Conservation (phyloP, 2,113 vertebrate genomes). For the Tapirus terrestris region DNA sequence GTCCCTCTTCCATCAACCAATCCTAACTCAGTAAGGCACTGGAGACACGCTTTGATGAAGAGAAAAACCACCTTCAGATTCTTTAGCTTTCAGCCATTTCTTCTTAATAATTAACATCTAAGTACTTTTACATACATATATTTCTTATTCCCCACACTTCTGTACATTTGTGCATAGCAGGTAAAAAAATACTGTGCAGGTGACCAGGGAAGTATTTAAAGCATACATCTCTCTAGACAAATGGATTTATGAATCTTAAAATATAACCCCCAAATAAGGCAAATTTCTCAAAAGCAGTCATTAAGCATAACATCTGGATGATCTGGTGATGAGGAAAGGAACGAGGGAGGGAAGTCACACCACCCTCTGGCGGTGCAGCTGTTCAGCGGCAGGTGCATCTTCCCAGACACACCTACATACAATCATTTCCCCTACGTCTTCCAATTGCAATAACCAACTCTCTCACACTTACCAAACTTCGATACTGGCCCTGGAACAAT, state of each 20-base stretch:
- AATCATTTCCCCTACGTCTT: background rate
- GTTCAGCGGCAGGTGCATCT: rapidly evolving
- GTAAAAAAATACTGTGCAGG: background rate
- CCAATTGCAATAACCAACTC: background rate
- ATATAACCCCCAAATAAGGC: background rate
- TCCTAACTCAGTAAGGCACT: background rate
- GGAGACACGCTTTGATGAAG: background rate
- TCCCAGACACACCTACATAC: background rate
- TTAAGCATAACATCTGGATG: too few species aligned
- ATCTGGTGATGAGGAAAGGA: background rate
- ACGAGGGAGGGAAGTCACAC: background rate
- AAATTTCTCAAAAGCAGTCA: background rate
- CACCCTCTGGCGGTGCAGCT: rapidly evolving
- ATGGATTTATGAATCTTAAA: background rate
- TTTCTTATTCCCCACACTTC: background rate
- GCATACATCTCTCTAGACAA: background rate
- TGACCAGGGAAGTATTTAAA: background rate
- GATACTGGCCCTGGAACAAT: conserved; percentile 96
- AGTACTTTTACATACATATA: background rate
- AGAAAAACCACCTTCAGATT: background rate
- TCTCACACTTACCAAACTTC: conserved; percentile 94
- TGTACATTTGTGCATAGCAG: background rate
- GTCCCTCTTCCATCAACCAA: background rate
- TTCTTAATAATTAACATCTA: background rate
- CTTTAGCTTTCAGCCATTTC: background rate